Conservation (phyloP, 1,140 invertebrate genomes). For the Trachymyrmex septentrionalis region DNA sequence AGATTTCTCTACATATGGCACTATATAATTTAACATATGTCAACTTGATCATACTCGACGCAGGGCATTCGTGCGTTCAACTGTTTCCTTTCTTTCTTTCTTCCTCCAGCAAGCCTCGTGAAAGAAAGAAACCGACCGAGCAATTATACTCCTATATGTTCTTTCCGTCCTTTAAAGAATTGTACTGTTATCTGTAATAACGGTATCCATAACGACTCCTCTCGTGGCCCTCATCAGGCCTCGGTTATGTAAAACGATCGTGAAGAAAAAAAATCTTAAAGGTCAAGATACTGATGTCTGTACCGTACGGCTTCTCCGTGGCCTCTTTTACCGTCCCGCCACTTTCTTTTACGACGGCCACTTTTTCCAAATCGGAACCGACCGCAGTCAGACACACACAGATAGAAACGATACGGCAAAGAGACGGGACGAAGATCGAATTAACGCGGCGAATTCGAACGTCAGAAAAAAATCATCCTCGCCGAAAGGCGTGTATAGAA, state of each 20-base stretch:
- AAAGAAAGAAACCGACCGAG: slow-evolving; percentile 2
- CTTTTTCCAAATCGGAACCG: slow-evolving; percentile 53
- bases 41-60: neutral
- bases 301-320: slow-evolving; percentile 65
- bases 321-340: slow-evolving; percentile 58
- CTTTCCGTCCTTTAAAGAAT: slow-evolving; percentile 19
- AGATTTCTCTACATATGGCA: neutral
- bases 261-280: slow-evolving; percentile 46
- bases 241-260: slow-evolving; percentile 35
- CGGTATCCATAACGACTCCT: slow-evolving; percentile 39
- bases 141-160: slow-evolving; percentile 45
- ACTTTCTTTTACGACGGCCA: slow-evolving; percentile 66
- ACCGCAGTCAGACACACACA: neutral
- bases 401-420: slow-evolving; percentile 32
- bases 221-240: neutral
- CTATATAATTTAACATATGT: slow-evolving; percentile 31
- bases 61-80: slow-evolving; percentile 2
- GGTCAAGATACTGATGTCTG: slow-evolving; percentile 66
- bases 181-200: slow-evolving; percentile 33
- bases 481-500: neutral
- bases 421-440: neutral
- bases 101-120: neutral
- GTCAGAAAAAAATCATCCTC: neutral
- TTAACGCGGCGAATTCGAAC: neutral
- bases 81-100: neutral